Percentiles rank a stretch among this genome's conserved stretches.
phyloP scores from a whole-genome alignment of 2,113 vertebrate species.

The Tretioscincus oriximinensis region DNA sequence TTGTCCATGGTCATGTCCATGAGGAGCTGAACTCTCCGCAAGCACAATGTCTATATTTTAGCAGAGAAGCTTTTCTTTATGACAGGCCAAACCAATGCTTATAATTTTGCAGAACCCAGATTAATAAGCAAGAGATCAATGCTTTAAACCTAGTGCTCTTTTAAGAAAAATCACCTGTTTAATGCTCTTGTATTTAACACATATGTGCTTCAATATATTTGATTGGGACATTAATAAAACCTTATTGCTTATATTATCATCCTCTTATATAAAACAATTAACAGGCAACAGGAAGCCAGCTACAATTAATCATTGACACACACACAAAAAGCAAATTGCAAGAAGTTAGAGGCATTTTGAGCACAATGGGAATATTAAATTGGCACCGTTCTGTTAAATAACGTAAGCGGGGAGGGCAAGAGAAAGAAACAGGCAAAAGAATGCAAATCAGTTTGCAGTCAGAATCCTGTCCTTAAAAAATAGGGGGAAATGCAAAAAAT shows the following conservation, averaged over 20 bases:
- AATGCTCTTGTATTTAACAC: conserved; percentile 45
- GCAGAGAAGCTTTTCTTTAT: conserved; percentile 35
- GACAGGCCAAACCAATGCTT: conserved; percentile 55
- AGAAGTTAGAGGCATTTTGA: conserved; percentile 56
- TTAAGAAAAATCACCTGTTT: conserved; percentile 64
- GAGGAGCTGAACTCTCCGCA: conserved; percentile 5
- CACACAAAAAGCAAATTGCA: conserved; percentile 14
- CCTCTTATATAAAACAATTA: conserved; percentile 65
- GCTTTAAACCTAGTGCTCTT: conserved; percentile 69
- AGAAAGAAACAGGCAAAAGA: background rate
- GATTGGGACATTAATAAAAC: conserved; percentile 65
- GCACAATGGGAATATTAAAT: conserved; percentile 51
- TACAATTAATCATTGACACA: conserved; percentile 64
- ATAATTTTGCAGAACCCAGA: conserved; percentile 56
- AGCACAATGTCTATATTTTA: conserved; percentile 24
- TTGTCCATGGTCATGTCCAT: conserved; percentile 20
- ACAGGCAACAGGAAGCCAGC: conserved; percentile 51
- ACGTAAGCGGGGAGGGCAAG: conserved; percentile 9
- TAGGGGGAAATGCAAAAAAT: background rate
- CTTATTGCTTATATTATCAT: conserved; percentile 63
- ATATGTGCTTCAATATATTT: conserved; percentile 61
- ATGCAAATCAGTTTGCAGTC: background rate
- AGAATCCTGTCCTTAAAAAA: background rate
- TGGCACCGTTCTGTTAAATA: conserved; percentile 35
- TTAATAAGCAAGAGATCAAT: conserved; percentile 68